These are phyloP conservation scores for Altica lythri DNA, from an alignment of 2,888 invertebrate genomes.

Conservation along the genomic window DNA sequence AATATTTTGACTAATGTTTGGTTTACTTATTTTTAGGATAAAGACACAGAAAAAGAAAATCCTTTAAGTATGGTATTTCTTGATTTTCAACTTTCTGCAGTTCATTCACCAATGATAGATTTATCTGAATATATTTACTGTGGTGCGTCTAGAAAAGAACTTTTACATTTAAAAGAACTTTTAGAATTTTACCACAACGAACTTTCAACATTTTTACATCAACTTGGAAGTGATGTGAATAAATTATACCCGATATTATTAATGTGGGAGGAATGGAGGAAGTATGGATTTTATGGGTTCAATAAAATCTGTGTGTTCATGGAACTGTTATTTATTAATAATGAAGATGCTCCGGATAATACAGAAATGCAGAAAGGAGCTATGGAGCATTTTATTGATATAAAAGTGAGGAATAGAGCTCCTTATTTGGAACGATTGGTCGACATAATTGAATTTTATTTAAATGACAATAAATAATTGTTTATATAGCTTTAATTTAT, in stretches of 20 bases:
- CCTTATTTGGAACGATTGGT: background rate
- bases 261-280: conserved; percentile 44
- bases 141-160: background rate
- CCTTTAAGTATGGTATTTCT: conserved; percentile 37
- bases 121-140: conserved; percentile 35
- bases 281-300: conserved; percentile 34
- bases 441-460: background rate
- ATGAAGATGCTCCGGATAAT: background rate
- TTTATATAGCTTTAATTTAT: no score
- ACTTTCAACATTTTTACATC: conserved; percentile 37
- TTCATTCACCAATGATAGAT: conserved; percentile 42
- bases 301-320: background rate
- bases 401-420: background rate
- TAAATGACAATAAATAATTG: background rate
- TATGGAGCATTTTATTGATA: background rate
- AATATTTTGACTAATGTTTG: no score
- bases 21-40: conserved; percentile 29
- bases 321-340: background rate
- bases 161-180: conserved; percentile 21
- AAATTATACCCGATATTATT: conserved; percentile 2
- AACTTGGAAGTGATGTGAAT: conserved; percentile 43
- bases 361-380: no score
- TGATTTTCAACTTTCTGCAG: conserved; percentile 42
- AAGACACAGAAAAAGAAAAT: conserved; percentile 7
- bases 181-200: conserved; percentile 45